Base-by-base conservation (phyloP, 2,888 invertebrate species). In the Campopleginae sp. region DNA sequence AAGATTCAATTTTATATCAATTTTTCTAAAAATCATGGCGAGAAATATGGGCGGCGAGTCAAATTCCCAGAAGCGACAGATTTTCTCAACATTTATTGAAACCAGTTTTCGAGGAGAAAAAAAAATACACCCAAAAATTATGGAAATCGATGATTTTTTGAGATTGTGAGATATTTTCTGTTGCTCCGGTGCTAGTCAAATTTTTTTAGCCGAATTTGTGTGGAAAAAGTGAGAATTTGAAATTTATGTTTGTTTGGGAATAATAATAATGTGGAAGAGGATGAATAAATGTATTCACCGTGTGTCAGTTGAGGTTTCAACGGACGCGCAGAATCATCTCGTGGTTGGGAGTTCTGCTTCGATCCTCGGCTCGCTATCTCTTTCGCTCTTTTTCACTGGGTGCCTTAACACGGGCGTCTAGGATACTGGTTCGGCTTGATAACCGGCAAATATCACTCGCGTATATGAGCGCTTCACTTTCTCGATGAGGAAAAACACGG, bases 311-410 rank as follows among this genome's bases (percentile, higher is more conserved):
- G 65, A 63, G 76, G 61, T 75, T 80, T 83, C 82, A 82, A 42
- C 86, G 89, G 87, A 89, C 89, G 90, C 90, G 90, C 90, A 89
- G 89, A 89, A 90, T 89, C 90, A 90, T 90, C 87, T 87, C 85
- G 83, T 84, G 86, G 84, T 82, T 83, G 14, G 71, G 33, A 81
- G 84, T 75, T 84, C 80, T 77, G 77, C 82, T 88, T 88, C 89
- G 88, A 89, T 89, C 88, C 88, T 85, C 83, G 71, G 76, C 83
- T 84, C 38, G n/a, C 68, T 72, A 76, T 14, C 65, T 48, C 80
- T 68, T 33, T 74, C 76, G 46, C 71, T 12, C 68, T 61, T 66
- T 66, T 70, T 38, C 12, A 46, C 54, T 58, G 5, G 38, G 8
- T 27, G 27, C 27, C 14, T 58, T 14, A 58, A 58, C 58, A 27